Evolutionary conservation across 37 sponge, comb jelly and placozoan species (phyloP).

Genomic region (Eunapius fragilis): DNA sequence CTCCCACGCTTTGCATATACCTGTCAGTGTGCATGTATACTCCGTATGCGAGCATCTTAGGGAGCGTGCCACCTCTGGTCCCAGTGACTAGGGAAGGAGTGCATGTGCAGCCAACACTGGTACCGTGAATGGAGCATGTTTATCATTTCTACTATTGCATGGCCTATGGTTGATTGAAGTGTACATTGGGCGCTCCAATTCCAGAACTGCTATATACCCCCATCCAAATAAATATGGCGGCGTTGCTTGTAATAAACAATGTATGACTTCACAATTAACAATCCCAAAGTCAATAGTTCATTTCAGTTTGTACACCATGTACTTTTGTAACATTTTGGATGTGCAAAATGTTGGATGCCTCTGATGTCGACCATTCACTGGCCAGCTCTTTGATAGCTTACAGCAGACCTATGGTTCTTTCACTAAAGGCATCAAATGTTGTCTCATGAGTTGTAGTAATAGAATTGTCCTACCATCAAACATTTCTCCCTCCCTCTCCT

Average conservation of each 20-base stretch:
- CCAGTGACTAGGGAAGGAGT: background rate
- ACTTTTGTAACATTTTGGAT: background rate
- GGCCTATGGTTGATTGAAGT: background rate
- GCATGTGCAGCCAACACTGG: background rate
- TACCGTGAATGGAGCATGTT: background rate
- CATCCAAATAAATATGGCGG: background rate
- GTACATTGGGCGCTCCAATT: background rate
- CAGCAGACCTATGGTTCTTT: background rate
- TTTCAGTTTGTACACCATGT: background rate
- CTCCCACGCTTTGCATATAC: too few relatives aligned
- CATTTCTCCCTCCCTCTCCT: too few relatives aligned
- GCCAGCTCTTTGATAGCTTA: background rate
- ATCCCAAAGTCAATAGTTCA: background rate
- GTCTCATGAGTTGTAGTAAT: background rate
- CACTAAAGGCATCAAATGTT: background rate
- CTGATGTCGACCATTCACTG: background rate
- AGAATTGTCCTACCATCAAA: too few relatives aligned
- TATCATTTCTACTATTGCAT: background rate
- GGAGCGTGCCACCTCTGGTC: background rate
- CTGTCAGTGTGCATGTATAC: too few relatives aligned
- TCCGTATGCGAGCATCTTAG: too few relatives aligned
- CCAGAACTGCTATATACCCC: background rate
- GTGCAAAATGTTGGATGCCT: background rate
- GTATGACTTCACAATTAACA: background rate
- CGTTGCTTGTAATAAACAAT: background rate